Percentiles rank a stretch among this genome's conserved stretches.
These are phyloP conservation scores for Strix occidentalis DNA, from an alignment of 2,797 vertebrate genomes.

Conservation along the genomic window DNA sequence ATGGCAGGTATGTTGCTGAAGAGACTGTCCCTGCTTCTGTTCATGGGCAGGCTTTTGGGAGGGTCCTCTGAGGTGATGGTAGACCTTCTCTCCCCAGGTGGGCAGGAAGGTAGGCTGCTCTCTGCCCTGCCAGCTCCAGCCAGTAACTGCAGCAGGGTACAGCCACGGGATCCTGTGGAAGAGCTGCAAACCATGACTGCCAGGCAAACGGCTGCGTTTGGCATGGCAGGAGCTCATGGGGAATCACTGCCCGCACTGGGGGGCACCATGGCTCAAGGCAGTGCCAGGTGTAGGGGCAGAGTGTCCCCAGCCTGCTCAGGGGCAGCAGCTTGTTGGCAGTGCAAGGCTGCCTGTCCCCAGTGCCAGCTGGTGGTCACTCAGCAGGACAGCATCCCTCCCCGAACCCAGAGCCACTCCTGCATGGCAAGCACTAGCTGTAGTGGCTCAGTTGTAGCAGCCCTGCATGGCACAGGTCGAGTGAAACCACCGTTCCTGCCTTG, in stretches of 20 bases:
- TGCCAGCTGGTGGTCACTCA: background rate
- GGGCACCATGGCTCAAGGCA: background rate
- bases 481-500: background rate
- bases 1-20: background rate
- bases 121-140: background rate
- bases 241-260: rapidly evolving
- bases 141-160: background rate
- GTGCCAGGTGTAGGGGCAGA: background rate
- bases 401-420: background rate
- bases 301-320: background rate
- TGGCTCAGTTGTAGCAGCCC: background rate
- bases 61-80: background rate
- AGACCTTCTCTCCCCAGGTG: background rate
- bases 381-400: background rate
- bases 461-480: background rate
- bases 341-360: background rate
- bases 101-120: background rate
- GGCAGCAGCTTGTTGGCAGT: background rate
- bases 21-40: background rate
- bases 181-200: background rate
- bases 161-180: background rate
- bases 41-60: background rate
- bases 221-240: background rate
- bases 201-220: rapidly evolving
- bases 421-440: rapidly evolving